Base-by-base conservation (phyloP, 2,797 vertebrate species). In the Pyrrhura leucotis region DNA sequence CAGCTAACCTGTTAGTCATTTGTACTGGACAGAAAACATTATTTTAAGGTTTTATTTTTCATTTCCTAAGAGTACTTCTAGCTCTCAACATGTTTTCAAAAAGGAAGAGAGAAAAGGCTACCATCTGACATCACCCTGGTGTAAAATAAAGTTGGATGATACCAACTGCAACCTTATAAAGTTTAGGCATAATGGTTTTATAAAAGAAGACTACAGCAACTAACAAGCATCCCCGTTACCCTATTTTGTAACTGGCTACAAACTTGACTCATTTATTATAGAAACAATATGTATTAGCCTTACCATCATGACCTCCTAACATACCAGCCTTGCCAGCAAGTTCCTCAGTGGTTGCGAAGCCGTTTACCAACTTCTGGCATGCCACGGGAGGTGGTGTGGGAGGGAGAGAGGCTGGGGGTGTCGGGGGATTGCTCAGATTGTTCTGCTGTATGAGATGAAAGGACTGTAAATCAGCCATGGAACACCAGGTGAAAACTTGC, bases 401-500 rank as follows among this genome's bases (percentile, higher is more conserved):
- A 90, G 99, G 99, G 74, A 99, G 98, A 65, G 99, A 99, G 50
- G 99, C 99, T 15, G 99, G 99, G 18, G 99, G 99, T 15, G 99
- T 99, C 26, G 99, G 99, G n/a, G 99, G 99, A 97, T 99, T 99
- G 97, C 99, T 99, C 97, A 99, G 97, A 88, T 99, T 99, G 98
- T 99, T 99, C 98, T 99, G 99, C 99, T 99, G 98, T 96, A 94
- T 9, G 85, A 97, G 92, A 97, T 35, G 71, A 95, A 93, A 97
- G 89, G 83, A 93, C 80, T 17, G 40, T 62, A 86, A 59, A 81
- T 97, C 94, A 97, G 91, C 77, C 62, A 65, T 33, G 80, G 89
- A 78, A 91, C 90, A 78, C 39, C 79, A 18, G 8, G 20, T 47
- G 63, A 68, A 33, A 54, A 51, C 28, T 7, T 18, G 39, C 35